phyloP scores from a whole-genome alignment of 2,113 vertebrate genomes.

The Crotalus horridus region DNA sequence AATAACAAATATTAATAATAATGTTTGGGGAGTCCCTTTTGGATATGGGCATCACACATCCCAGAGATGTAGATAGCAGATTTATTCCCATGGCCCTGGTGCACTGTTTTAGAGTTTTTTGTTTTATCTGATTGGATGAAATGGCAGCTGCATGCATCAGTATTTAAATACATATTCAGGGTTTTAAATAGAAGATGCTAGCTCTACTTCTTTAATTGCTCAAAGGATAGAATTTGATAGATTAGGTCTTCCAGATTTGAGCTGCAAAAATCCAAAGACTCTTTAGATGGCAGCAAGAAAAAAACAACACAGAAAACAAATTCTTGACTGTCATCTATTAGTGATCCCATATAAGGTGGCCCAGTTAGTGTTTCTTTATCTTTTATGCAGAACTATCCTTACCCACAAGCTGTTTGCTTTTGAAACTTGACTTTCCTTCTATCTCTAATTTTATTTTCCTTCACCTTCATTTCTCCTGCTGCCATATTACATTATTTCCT shows the following conservation, averaged over 20 bases:
- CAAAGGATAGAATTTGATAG: background rate
- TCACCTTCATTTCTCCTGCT: background rate
- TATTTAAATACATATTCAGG: background rate
- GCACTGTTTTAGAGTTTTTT: background rate
- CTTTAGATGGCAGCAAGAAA: background rate
- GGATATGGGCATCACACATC: background rate
- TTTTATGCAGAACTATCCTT: background rate
- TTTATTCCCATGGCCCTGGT: background rate
- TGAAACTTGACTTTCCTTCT: background rate
- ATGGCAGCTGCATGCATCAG: background rate
- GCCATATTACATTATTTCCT: background rate
- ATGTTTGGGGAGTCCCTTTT: background rate
- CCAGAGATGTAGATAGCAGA: background rate
- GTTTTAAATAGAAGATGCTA: background rate
- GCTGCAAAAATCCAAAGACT: background rate
- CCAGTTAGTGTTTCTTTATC: background rate
- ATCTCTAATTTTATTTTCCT: background rate
- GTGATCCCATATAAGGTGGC: background rate
- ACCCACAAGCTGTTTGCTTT: background rate
- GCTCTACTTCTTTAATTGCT: background rate
- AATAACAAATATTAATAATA: background rate
- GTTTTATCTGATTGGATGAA: background rate
- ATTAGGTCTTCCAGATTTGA: background rate
- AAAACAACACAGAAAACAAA: background rate
- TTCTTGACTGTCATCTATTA: background rate